These are phyloP conservation scores for Dasypogon diadema DNA, from an alignment of 2,888 invertebrate genomes.

Conservation along the genomic window DNA sequence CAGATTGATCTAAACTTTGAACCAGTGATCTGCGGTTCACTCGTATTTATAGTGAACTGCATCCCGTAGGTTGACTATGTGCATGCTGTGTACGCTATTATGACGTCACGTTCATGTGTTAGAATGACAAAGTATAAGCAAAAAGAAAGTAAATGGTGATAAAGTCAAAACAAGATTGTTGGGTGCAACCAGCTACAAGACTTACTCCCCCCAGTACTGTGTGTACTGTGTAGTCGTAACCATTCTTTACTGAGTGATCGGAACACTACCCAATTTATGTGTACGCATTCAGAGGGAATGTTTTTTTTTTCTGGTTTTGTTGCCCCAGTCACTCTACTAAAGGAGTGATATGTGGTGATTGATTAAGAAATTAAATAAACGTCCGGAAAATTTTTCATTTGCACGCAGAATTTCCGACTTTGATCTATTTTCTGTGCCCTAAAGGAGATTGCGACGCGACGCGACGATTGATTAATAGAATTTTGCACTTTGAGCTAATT, in stretches of 20 bases:
- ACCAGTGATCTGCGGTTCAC: constrained; percentile 10
- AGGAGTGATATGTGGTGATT: constrained; percentile 42
- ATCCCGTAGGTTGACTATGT: constrained; percentile 30
- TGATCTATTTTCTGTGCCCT: constrained; percentile 19
- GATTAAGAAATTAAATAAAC: constrained; percentile 42
- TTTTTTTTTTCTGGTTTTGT: too few species aligned
- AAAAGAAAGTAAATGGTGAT: constrained; percentile 19
- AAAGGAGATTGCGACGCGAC: too few species aligned
- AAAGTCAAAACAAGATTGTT: constrained; percentile 32
- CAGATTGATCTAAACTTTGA: constrained; percentile 36
- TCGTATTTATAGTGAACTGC: constrained; percentile 36
- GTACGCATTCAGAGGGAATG: constrained; percentile 6
- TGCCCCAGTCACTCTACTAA: constrained; percentile 7
- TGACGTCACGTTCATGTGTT: constrained; percentile 33
- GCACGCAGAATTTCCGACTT: constrained; percentile 14
- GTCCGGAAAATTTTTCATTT: constrained; percentile 17
- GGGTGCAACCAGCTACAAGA: constrained; percentile 8
- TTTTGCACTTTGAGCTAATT: too few species aligned
- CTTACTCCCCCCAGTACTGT: not conserved
- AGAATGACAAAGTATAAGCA: constrained; percentile 22
- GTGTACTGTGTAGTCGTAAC: too few species aligned
- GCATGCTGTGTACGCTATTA: constrained; percentile 3
- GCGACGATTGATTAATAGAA: too few species aligned
- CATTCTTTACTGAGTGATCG: constrained; percentile 18
- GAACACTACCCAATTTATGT: constrained; percentile 17